A percentile compares a stretch with the other conserved stretches of the same genome.
phyloP scores from a whole-genome alignment of 2,797 vertebrate genomes.

The Bufotes viridis region DNA sequence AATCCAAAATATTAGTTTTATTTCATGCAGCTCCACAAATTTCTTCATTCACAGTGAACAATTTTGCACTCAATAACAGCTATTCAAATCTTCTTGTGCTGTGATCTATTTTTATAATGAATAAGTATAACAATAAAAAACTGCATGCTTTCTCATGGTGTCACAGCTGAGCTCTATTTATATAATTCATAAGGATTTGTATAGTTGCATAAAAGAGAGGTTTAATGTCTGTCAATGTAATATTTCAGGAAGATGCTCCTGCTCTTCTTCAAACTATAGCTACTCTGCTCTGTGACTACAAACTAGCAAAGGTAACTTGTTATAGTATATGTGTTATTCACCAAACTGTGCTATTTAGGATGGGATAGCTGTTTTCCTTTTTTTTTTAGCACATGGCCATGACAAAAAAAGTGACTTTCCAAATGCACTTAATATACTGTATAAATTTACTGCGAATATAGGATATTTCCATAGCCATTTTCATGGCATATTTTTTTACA shows the following conservation, averaged over 20 bases:
- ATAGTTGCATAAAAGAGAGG: background rate
- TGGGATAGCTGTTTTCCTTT: too few relatives aligned
- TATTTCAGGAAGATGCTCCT: conserved; percentile 45
- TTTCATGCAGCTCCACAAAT: too few relatives aligned
- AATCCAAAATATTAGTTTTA: too few relatives aligned
- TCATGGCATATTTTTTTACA: too few relatives aligned
- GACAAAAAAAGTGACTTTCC: too few relatives aligned
- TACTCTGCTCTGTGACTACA: conserved; percentile 54
- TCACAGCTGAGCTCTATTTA: background rate
- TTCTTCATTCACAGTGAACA: background rate
- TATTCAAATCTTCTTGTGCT: background rate
- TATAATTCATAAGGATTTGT: background rate
- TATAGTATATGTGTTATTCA: background rate
- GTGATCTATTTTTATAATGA: background rate
- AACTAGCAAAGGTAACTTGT: conserved; percentile 53
- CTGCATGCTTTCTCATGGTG: background rate
- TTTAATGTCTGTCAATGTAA: background rate
- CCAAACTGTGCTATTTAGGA: background rate
- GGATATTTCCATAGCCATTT: background rate
- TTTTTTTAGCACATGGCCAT: too few relatives aligned
- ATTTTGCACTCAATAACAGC: background rate
- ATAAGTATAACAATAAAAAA: background rate
- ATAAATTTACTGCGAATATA: background rate
- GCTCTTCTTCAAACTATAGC: conserved; percentile 47
- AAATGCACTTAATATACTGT: too few relatives aligned